phyloP scores from a whole-genome alignment of 2,113 vertebrate species.

The Procavia capensis region DNA sequence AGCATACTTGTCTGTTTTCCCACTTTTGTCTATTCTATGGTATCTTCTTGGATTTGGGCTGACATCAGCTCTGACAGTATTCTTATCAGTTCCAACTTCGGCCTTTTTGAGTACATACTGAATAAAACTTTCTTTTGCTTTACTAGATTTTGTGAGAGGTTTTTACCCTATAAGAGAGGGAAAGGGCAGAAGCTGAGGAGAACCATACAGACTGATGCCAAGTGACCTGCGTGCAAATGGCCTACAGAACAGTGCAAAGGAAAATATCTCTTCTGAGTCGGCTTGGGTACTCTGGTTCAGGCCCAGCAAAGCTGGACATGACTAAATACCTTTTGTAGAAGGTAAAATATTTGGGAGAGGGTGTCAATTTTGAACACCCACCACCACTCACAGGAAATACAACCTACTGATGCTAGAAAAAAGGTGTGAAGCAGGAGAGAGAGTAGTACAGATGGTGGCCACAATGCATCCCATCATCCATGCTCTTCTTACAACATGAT shows the following conservation, averaged over 20 bases:
- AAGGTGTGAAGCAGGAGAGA: background rate
- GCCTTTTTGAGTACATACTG: too few relatives aligned
- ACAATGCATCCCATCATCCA: background rate
- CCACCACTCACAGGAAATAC: background rate
- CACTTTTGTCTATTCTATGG: too few relatives aligned
- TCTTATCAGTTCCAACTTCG: too few relatives aligned
- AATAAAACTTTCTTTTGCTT: too few relatives aligned
- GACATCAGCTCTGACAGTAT: too few relatives aligned
- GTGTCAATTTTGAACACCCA: background rate
- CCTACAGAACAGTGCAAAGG: background rate
- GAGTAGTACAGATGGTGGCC: background rate
- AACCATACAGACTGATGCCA: too few relatives aligned
- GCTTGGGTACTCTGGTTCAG: background rate
- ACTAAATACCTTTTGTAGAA: background rate
- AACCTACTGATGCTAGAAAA: background rate
- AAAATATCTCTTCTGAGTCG: background rate
- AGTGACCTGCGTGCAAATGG: background rate
- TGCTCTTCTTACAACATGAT: background rate
- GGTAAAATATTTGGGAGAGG: background rate
- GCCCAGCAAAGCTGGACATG: background rate
- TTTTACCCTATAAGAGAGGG: too few relatives aligned
- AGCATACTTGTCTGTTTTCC: too few relatives aligned
- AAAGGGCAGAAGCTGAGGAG: background rate
- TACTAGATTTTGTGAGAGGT: too few relatives aligned
- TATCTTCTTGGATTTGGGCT: too few relatives aligned